Conservation (phyloP, 2,797 vertebrate species). For the Petrocephalus sullivani region DNA sequence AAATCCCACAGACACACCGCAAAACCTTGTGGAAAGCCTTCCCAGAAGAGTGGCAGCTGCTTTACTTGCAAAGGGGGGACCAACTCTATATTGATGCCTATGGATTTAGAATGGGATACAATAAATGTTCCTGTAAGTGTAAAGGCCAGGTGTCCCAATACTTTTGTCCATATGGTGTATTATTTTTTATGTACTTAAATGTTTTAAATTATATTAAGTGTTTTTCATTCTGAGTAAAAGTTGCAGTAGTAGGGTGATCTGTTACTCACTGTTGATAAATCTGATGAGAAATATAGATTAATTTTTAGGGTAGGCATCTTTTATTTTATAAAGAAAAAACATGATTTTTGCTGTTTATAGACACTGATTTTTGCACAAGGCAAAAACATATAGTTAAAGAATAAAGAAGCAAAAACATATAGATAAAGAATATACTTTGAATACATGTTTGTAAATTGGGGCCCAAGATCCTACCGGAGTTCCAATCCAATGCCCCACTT, state of each 20-base stretch:
- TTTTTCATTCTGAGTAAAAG: background rate
- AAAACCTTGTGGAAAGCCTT: background rate
- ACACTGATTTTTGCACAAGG: background rate
- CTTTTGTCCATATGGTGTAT: background rate
- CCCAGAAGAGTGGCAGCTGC: background rate
- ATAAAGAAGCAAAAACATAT: background rate
- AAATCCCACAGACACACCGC: background rate
- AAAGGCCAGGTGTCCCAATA: background rate
- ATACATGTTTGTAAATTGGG: background rate
- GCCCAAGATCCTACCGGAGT: too few species aligned
- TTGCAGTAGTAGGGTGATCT: background rate
- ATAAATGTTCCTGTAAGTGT: background rate
- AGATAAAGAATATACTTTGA: background rate
- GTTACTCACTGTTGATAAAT: background rate
- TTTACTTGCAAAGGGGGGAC: background rate
- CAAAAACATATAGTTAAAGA: background rate
- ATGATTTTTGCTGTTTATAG: too few species aligned
- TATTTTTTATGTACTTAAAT: background rate
- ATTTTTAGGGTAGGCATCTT: background rate
- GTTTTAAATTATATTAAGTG: background rate
- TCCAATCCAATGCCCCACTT: background rate
- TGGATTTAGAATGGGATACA: background rate
- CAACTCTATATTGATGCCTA: background rate
- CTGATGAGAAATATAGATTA: background rate
- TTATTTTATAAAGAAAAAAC: background rate